Percentiles rank a stretch among this genome's conserved stretches.
These are phyloP conservation scores for Listrodromus nycthemerus DNA, from an alignment of 2,888 invertebrate genomes.

Conservation along the genomic window DNA sequence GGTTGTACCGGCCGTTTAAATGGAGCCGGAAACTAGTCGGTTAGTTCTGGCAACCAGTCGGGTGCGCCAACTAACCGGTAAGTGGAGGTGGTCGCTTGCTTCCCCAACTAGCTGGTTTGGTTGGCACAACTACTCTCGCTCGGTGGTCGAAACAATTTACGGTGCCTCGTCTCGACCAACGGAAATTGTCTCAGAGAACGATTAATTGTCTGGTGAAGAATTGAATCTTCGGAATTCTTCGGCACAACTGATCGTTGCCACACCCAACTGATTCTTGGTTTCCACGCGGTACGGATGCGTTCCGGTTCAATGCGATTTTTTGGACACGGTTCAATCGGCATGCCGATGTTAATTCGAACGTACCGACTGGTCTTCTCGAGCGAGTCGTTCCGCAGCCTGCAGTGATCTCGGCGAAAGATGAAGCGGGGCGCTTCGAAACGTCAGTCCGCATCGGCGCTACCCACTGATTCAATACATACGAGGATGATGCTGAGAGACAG, in stretches of 20 bases:
- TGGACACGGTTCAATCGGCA: background rate
- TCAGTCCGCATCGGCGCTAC: slow-evolving; percentile 67
- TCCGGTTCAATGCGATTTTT: slow-evolving; percentile 42
- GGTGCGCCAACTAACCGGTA: background rate
- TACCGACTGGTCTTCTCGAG: slow-evolving; percentile 66
- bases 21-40: background rate
- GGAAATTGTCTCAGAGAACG: background rate
- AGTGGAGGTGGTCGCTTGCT: background rate
- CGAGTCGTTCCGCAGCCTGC: slow-evolving; percentile 70
- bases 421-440: slow-evolving; percentile 68
- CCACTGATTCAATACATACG: slow-evolving; percentile 69
- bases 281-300: background rate
- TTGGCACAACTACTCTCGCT: background rate
- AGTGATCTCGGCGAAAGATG: slow-evolving; percentile 63
- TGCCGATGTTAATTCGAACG: slow-evolving; percentile 44
- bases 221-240: background rate
- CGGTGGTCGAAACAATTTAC: background rate
- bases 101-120: background rate
- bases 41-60: background rate
- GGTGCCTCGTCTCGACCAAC: background rate
- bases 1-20: background rate
- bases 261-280: background rate
- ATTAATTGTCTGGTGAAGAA: background rate
- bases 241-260: background rate
- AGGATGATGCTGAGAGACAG: slow-evolving; percentile 9